These are phyloP conservation scores for Philypnodon macrostomus DNA, from an alignment of 2,797 vertebrate species.

Conservation along the genomic window DNA sequence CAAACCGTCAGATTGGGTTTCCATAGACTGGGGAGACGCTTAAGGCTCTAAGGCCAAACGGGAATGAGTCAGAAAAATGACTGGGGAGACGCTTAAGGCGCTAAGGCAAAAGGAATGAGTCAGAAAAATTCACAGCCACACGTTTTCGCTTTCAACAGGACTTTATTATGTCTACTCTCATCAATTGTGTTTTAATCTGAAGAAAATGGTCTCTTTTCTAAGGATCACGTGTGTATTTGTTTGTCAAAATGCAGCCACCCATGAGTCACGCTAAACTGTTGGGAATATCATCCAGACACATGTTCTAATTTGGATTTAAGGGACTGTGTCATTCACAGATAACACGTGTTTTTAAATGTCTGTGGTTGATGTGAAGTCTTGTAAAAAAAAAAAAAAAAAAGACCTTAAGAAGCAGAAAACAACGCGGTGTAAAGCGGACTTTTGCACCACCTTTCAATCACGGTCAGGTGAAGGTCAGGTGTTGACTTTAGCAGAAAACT, in stretches of 20 bases:
- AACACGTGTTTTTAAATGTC: constrained; percentile 36
- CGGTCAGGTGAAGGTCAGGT: constrained; percentile 36
- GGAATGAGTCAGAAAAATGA: constrained; percentile 49
- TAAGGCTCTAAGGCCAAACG: constrained; percentile 43
- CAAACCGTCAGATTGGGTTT: constrained; percentile 58
- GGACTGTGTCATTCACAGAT: constrained; percentile 16
- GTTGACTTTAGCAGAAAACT: constrained; percentile 16
- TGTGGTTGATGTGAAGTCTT: constrained; percentile 33
- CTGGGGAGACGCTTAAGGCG: constrained; percentile 50
- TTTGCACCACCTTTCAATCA: constrained; percentile 7
- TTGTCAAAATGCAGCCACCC: constrained; percentile 31
- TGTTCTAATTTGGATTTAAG: constrained; percentile 18
- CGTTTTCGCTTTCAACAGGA: constrained; percentile 40
- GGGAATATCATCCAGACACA: constrained; percentile 40
- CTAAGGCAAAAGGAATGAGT: constrained; percentile 44
- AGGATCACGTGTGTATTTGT: constrained; percentile 18
- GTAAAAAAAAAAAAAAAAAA: constrained; percentile 33
- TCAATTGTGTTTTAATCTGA: constrained; percentile 38
- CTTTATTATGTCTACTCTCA: constrained; percentile 63
- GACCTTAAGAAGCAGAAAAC: constrained; percentile 43
- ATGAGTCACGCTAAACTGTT: constrained; percentile 58
- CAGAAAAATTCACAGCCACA: constrained; percentile 44
- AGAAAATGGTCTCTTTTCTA: constrained; percentile 15
- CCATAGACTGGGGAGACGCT: constrained; percentile 50
- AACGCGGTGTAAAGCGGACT: constrained; percentile 36